These are phyloP conservation scores for Helicoverpa armigera DNA, from an alignment of 1,140 invertebrate genomes.

Conservation along the genomic window DNA sequence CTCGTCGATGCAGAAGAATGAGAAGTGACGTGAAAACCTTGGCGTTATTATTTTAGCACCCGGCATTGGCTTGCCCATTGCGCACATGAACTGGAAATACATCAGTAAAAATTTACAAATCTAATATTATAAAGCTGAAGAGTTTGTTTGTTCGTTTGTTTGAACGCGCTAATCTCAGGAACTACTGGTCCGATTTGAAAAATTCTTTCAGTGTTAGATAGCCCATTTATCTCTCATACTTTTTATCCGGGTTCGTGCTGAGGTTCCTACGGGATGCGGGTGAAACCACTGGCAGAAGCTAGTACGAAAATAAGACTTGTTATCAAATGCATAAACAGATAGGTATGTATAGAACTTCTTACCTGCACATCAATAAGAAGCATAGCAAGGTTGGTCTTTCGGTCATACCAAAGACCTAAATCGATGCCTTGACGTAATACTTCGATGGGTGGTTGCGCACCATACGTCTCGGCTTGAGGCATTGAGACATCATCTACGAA, in stretches of 20 bases:
- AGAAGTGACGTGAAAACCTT: conserved; percentile 96
- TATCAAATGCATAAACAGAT: too few species aligned
- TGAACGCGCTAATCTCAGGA: too few species aligned
- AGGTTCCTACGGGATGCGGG: too few species aligned
- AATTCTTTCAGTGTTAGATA: too few species aligned
- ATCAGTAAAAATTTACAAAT: conserved; percentile 34
- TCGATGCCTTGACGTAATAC: conserved; percentile 96
- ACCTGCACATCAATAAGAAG: conserved; percentile 96
- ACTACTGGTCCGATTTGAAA: too few species aligned
- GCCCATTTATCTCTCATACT: too few species aligned
- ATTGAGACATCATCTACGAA: conserved; percentile 98
- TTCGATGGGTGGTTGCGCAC: conserved; percentile 97
- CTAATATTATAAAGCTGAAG: too few species aligned
- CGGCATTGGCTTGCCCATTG: conserved; percentile 95
- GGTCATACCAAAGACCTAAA: conserved; percentile 96
- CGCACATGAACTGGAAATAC: conserved; percentile 90
- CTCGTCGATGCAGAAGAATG: conserved; percentile 95
- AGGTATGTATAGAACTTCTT: background rate
- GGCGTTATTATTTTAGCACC: conserved; percentile 95
- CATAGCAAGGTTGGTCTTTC: conserved; percentile 94
- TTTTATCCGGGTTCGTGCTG: too few species aligned
- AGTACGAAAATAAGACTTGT: too few species aligned
- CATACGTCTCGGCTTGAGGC: conserved; percentile 95
- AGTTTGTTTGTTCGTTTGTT: too few species aligned
- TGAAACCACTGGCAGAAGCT: too few species aligned